A percentile compares a stretch with the other conserved stretches of the same genome.
These are phyloP conservation scores for Micoletzkya japonica DNA, from an alignment of 2,888 invertebrate species.

Conservation along the genomic window DNA sequence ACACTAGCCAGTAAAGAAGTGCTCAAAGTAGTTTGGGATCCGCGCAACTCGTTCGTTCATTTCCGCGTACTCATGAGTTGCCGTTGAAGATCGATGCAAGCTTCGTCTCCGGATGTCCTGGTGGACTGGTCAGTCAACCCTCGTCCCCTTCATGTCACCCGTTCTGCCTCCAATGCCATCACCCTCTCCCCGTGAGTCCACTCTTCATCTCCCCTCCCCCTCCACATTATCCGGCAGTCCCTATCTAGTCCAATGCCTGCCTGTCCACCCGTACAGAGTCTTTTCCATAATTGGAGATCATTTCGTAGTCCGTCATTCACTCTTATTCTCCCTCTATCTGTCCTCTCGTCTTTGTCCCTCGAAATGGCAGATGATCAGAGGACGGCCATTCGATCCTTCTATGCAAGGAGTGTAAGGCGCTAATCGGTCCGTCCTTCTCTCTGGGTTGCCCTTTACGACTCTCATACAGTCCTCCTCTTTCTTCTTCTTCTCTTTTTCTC, in stretches of 20 bases:
- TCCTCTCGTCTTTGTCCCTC: background rate
- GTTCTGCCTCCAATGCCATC: constrained; percentile 22
- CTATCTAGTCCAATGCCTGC: too few relatives aligned
- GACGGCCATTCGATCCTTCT: background rate
- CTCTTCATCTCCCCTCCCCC: background rate
- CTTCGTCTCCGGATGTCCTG: constrained; percentile 26
- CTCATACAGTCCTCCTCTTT: background rate
- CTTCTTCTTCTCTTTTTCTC: background rate
- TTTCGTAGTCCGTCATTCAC: background rate
- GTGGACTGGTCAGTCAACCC: constrained; percentile 26
- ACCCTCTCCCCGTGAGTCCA: constrained; percentile 8
- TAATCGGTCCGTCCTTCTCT: too few relatives aligned
- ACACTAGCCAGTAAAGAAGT: too few relatives aligned
- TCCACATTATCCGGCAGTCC: too few relatives aligned
- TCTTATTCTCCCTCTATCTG: background rate
- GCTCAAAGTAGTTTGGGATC: too few relatives aligned
- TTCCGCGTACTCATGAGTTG: too few relatives aligned
- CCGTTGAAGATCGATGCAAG: constrained; percentile 12
- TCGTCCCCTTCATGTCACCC: constrained; percentile 25
- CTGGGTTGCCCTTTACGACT: constrained; percentile 1
- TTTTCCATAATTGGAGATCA: background rate
- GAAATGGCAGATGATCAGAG: background rate
- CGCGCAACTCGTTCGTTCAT: too few relatives aligned
- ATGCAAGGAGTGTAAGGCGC: background rate
- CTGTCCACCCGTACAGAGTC: too few relatives aligned